Percentiles rank a stretch among this genome's conserved stretches.
These are phyloP conservation scores for Bombus ignitus DNA, from an alignment of 1,140 invertebrate genomes.

Conservation along the genomic window DNA sequence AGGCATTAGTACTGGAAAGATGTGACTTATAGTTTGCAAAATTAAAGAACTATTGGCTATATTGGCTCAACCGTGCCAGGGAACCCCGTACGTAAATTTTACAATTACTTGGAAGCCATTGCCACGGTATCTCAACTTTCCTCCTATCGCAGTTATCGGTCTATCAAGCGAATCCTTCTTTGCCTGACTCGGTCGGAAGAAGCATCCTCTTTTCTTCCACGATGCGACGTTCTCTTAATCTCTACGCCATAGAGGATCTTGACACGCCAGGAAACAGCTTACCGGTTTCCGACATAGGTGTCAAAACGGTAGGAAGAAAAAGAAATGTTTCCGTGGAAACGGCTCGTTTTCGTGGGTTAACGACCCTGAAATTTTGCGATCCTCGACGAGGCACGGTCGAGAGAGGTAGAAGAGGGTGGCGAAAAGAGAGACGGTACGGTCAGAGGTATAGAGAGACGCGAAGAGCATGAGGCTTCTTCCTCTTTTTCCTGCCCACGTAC, in stretches of 20 bases:
- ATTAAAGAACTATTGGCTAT: no score
- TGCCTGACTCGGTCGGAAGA: no score
- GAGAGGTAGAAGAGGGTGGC: conserved; percentile 13
- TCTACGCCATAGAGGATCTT: conserved; percentile 29
- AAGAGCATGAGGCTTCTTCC: neutral
- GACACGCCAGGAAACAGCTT: neutral
- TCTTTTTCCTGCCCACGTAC: conserved; percentile 9
- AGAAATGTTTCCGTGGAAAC: conserved; percentile 35
- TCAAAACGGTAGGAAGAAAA: neutral
- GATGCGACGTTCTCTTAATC: neutral
- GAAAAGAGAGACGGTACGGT: conserved; percentile 3
- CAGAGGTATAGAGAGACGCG: neutral
- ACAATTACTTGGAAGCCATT: no score
- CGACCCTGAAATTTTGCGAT: conserved; percentile 54
- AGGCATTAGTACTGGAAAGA: no score
- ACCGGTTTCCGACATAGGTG: neutral
- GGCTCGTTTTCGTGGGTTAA: conserved; percentile 48
- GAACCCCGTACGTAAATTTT: no score
- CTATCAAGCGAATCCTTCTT: no score
- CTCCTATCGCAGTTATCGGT: no score
- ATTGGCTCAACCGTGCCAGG: no score
- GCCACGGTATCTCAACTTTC: no score
- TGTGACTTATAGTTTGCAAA: no score
- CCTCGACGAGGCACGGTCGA: neutral
- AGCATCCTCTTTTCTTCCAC: no score